Evolutionary conservation across 2,888 invertebrate species (phyloP), one percentile per base, ranked within the genome.

Genomic region (Peribatodes rhomboidaria): DNA sequence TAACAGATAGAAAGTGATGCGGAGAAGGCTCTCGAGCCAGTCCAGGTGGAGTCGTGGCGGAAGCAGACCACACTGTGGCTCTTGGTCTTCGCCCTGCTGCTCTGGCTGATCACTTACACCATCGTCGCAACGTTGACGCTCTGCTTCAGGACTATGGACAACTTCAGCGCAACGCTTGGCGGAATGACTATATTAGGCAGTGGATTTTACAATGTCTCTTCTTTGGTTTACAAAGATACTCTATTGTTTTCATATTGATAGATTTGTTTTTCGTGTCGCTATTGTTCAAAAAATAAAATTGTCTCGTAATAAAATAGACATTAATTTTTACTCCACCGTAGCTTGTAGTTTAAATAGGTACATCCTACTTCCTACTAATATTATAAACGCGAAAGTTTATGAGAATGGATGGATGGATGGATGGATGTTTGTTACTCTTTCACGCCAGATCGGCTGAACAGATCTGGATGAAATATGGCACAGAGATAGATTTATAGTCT

Each of bases 51-150:
- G 57, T 72, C 78, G 58, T 77, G 78, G 74, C 76, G 66, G 35
- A 64, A 72, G 13, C 78, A 80, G 46, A 78, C 74, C 8, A 79
- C 79, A 14, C 60, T 84, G 8, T 81, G 81, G 80, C 67, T 87
- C 74, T 56, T 87, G 63, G 52, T 78, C 1, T 68, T 80, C 3
- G 84, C 84, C 2, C 31, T 87, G 1, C 44, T 83, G 14, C 49
- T 87, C 10, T 88, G 87, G 87, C 57, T 82, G 11, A 56, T 78
- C 35, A 75, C 80, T 0, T 85, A 85, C 46, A 37, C 79, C 6
- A 73, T 80, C 71, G 75, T 80, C 52, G 60, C 84, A 9, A 72
- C 80, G 7, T 62, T 80, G 33, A 73, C 75, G 0, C 61, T 74
- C 64, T 81, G 75, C 61, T 77, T 76, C 37, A 79, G 82, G 50